Evolutionary conservation across 2,113 vertebrate species (phyloP), one percentile per base, ranked within the genome.

Genomic region (Petrocephalus microphthalmus): DNA sequence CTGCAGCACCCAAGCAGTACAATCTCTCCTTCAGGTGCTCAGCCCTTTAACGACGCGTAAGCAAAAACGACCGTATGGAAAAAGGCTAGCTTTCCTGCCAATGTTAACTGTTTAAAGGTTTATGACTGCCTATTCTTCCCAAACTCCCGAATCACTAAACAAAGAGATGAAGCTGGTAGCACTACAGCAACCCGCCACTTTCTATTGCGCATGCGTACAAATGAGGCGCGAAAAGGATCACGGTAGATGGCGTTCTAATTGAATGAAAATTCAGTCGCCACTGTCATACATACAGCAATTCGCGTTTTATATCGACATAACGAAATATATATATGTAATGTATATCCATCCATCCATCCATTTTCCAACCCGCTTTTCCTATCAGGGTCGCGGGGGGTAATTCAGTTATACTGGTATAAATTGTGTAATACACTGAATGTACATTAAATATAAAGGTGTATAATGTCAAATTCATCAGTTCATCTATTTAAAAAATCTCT

Each of bases 111-210:
- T 10, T 25, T 29, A 52, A 71, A 29, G 47, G 17, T 60, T 17
- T 52, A 15, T 7, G 2, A 15, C 47, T 87, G 45, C 15, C 45
- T 67, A 11, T 47, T 67, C 47, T 51, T 7, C 60, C 49, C 5
- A n/a, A 87, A 87, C 47, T 87, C 57, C 53, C 13, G 20, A 37
- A 71, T 52, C 60, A 22, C n/a, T 47, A 71, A 87, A 87, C 86
- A 87, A 87, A 71, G 60, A 60, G 19, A 60, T 78, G 71, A 42
- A 78, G 29, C 71, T 78, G 71, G 47, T 71, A 87, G 86, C 47
- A 15, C 86, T 49, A 71, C 86, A 71, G 60, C 86, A 37, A 71
- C 86, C 60, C 86, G 86, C 86, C 86, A 87, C 60, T 60, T 87
- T 45, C 45, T 51, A 87, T 49, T n/a, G n/a, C 57, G 86, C 86